Base-by-base conservation (phyloP, 2,797 vertebrate species). In the Serranus cabrilla region DNA sequence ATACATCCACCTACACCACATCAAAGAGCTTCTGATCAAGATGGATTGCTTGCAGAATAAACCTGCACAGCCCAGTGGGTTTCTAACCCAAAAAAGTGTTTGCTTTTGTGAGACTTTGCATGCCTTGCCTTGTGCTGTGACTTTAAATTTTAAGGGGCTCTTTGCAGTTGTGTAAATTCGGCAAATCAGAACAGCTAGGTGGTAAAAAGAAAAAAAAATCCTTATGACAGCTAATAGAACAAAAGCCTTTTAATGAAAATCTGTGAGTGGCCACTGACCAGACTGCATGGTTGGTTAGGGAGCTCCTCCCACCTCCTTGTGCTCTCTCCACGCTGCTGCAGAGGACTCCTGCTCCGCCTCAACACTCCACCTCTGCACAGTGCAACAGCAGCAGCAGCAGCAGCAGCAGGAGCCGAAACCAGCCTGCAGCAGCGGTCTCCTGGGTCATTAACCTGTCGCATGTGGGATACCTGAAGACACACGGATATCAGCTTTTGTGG, bases 261-360 rank as follows among this genome's bases (percentile, higher is more conserved):
- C 39, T 61, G 58, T 20, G 56, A 52, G 74, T 70, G 74, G 67
- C 86, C 20, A 45, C 52, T 51, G 59, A 67, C 62, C 84, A 75
- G 80, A 69, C 82, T 84, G 87, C 86, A 74, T 58, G 84, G 62
- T 34, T 55, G 49, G 20, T 43, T 43, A 34, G 17, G 69, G 82
- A 85, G 90, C 93, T 93, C 93, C 93, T 82, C 93, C 93, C 93
- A 85, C 89, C 84, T 80, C 83, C 84, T 46, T 49, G 54, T 76
- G 76, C 76, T 46, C 76, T 58, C 81, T 27, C 66, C 78, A 64
- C 61, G 71, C 77, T 74, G 90, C 90, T 80, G 93, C 91, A 90
- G 90, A 89, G 83, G 87, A 74, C 60, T 87, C 73, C 72, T 64
- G 74, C 90, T 76, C 79, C 52, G 72, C 74, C 83, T 81, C 86